These are phyloP conservation scores for Megaustenia siamemsis DNA, from an alignment of 2,888 invertebrate species.

Conservation along the genomic window DNA sequence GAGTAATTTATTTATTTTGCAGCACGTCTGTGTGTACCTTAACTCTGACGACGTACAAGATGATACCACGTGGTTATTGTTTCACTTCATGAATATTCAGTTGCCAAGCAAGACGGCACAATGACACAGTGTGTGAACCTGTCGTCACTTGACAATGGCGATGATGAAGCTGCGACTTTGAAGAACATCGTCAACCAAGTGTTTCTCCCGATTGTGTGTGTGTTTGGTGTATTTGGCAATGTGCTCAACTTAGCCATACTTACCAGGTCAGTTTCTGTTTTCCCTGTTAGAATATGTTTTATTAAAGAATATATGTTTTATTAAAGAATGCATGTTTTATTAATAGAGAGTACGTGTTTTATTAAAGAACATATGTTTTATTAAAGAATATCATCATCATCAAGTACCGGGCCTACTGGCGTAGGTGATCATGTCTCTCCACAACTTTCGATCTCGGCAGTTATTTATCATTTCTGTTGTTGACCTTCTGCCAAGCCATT, in stretches of 20 bases:
- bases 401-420: background rate
- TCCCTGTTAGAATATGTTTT: background rate
- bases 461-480: too few species aligned
- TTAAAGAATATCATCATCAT: background rate
- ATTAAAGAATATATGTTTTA: background rate
- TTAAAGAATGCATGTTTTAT: background rate
- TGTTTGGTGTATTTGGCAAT: slow-evolving; percentile 88
- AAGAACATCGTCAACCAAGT: slow-evolving; percentile 68
- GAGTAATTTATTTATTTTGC: too few species aligned
- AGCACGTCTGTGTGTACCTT: too few species aligned
- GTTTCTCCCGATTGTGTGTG: slow-evolving; percentile 86
- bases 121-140: background rate
- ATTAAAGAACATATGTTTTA: background rate
- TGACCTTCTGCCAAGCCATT: too few species aligned
- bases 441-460: background rate
- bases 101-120: too few species aligned
- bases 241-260: slow-evolving; percentile 88
- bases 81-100: too few species aligned
- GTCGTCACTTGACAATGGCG: background rate
- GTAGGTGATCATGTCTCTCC: too few species aligned
- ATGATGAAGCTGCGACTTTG: slow-evolving; percentile 31
- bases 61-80: too few species aligned
- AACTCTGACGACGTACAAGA: too few species aligned
- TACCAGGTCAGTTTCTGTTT: slow-evolving; percentile 79
- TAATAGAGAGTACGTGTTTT: background rate